A percentile compares a stretch with the other conserved stretches of the same genome.
Conservation (phyloP, 2,888 invertebrate genomes). For the Pseudococcus viburni region DNA sequence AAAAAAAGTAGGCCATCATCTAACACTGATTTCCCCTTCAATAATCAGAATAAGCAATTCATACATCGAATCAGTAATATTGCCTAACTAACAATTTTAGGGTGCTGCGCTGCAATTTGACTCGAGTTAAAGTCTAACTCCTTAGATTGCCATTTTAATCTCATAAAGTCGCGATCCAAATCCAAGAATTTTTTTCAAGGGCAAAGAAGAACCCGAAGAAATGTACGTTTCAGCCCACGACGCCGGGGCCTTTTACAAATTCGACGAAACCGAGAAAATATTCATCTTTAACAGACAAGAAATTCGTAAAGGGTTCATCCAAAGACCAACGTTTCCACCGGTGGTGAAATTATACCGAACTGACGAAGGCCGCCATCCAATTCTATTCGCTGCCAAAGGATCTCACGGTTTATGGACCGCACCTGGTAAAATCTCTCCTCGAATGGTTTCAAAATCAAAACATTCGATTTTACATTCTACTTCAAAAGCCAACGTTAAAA, state of each 20-base stretch:
- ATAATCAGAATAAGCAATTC: neutral
- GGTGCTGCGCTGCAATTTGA: no score
- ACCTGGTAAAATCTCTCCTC: constrained; percentile 73
- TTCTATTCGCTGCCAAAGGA: constrained; percentile 78
- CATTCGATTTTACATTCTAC: neutral
- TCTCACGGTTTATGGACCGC: constrained; percentile 80
- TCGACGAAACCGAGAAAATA: constrained; percentile 73
- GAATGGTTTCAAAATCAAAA: neutral
- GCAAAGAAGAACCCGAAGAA: constrained; percentile 67
- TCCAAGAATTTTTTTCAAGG: constrained; percentile 61
- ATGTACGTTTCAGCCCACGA: constrained; percentile 79
- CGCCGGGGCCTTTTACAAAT: constrained; percentile 78
- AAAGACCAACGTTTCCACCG: constrained; percentile 76
- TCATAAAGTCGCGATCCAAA: neutral
- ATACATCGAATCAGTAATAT: neutral
- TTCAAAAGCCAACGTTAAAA: no score
- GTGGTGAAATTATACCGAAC: constrained; percentile 70
- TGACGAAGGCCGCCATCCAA: constrained; percentile 76
- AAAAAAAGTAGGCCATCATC: neutral
- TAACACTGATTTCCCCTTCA: neutral
- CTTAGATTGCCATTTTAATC: neutral
- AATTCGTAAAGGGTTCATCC: constrained; percentile 75
- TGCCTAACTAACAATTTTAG: neutral
- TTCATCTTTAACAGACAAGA: constrained; percentile 76
- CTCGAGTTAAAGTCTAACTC: no score